Conservation (phyloP, 2,797 vertebrate species). For the Neosalanx taihuensis region DNA sequence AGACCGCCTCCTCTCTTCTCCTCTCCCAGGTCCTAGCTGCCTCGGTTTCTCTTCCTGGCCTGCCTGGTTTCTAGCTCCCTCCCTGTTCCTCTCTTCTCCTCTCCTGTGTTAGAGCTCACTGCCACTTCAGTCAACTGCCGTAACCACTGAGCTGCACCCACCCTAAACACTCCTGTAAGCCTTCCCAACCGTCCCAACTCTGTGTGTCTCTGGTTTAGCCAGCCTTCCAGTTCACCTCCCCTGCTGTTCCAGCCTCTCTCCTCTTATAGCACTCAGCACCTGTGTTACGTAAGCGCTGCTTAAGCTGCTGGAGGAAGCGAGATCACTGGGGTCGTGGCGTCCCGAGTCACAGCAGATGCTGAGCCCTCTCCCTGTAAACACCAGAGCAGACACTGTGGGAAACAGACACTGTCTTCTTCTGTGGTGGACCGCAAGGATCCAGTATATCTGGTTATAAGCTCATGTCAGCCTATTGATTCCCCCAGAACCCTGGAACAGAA, state of each 20-base stretch:
- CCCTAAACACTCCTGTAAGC: too few species aligned
- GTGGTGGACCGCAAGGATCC: constrained; percentile 7
- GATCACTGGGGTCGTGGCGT: constrained; percentile 43
- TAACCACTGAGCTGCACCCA: too few species aligned
- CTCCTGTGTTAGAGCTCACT: too few species aligned
- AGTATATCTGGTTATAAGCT: constrained; percentile 54
- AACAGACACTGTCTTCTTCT: constrained; percentile 22
- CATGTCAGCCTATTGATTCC: constrained; percentile 68
- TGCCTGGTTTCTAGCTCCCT: too few species aligned
- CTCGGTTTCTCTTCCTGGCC: too few species aligned
- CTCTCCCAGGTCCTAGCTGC: too few species aligned
- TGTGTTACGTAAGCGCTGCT: constrained; percentile 56
- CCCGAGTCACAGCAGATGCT: constrained; percentile 33
- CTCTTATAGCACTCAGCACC: constrained; percentile 45
- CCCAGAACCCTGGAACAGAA: constrained; percentile 58
- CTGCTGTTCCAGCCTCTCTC: constrained; percentile 29
- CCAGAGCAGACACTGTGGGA: neutral
- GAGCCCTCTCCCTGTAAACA: neutral
- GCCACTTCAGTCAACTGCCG: too few species aligned
- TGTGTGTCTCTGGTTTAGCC: neutral
- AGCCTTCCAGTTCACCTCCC: constrained; percentile 23
- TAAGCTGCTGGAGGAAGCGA: constrained; percentile 60
- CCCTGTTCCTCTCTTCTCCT: too few species aligned
- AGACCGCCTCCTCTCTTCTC: too few species aligned
- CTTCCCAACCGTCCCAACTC: neutral